Base-by-base conservation (phyloP, 2,888 invertebrate genomes). In the Congeria kusceri region DNA sequence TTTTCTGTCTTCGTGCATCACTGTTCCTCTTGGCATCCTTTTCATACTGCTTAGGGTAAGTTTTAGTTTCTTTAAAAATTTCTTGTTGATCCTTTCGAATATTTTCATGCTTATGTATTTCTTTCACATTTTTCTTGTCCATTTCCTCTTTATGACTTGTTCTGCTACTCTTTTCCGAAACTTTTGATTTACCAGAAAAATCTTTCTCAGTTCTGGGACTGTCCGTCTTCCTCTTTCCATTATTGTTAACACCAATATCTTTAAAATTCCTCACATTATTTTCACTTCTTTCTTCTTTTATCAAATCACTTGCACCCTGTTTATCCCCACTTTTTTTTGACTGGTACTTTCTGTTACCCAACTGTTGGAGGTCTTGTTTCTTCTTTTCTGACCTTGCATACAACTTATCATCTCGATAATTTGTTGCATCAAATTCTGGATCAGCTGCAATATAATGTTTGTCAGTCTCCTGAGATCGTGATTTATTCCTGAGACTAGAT, bases 351-450 rank as follows among this genome's bases (percentile, higher is more conserved):
- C 39, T 39, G 3, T 39, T 15, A 39, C 39, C 3, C 11, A 11
- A 39, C 9, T 13, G n/a, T 28, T 69, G 47, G n/a, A 7, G 27
- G 44, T 32, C 59, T 70, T 32, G 56, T 23, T 64, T 46, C 9
- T 62, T 39, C 32, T 62, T 15, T 53, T 23, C 53, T 23, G 53
- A 53, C 11, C 61, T 66, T n/a, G 39, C 23, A 25, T 53, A 25
- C 49, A 68, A 23, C 46, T 39, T 61, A 15, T 73, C 72, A 62
- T 73, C 76, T 58, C 76, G 69, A 57, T 80, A 80, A 65, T 80
- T 80, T 32, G 80, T 64, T 28, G 80, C 80, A 80, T 80, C 80
- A 70, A 80, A 80, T 46, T 80, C 80, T 28, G 80, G 80, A 73
- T 76, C 80, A 49, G 80, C 80, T 66, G 63, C 49, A 18, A 79